A percentile compares a stretch with the other conserved stretches of the same genome.
These are phyloP conservation scores for Corydoras maculifer DNA, from an alignment of 2,113 vertebrate species.

Conservation along the genomic window DNA sequence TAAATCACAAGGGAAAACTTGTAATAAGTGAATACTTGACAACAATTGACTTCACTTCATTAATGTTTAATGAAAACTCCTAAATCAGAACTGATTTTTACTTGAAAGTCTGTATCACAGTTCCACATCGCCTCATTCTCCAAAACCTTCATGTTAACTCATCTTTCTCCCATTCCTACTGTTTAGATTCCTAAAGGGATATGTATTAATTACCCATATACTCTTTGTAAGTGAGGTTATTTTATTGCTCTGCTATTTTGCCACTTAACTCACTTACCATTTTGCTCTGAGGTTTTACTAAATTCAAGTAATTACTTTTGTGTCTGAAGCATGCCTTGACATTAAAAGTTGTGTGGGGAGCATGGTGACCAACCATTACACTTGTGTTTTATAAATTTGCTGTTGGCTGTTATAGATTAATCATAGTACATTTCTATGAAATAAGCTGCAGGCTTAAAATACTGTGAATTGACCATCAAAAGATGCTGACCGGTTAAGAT, in stretches of 20 bases:
- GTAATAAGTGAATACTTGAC: no score
- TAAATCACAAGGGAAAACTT: no score
- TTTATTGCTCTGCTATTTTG: slow-evolving; percentile 48
- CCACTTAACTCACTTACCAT: slow-evolving; percentile 21
- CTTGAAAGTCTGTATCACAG: neutral
- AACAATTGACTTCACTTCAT: no score
- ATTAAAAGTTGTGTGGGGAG: slow-evolving; percentile 5
- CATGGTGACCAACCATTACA: no score
- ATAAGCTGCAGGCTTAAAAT: no score
- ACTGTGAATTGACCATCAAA: no score
- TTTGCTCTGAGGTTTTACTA: slow-evolving; percentile 42
- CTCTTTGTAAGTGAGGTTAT: slow-evolving; percentile 87
- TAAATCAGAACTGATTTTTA: no score
- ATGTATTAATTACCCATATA: slow-evolving; percentile 80
- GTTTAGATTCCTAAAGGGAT: slow-evolving; percentile 92
- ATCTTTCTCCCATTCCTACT: slow-evolving; percentile 70
- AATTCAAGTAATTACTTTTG: neutral
- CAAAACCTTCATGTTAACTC: slow-evolving; percentile 47
- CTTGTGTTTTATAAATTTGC: no score
- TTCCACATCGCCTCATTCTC: slow-evolving; percentile 12
- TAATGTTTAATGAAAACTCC: no score
- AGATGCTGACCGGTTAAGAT: no score
- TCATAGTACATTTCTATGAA: no score
- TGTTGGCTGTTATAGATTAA: no score
- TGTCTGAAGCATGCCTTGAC: slow-evolving; percentile 35